Percentiles rank a stretch among this genome's conserved stretches.
These are phyloP conservation scores for Phaonia tiefii DNA, from an alignment of 2,888 invertebrate species.

Conservation along the genomic window DNA sequence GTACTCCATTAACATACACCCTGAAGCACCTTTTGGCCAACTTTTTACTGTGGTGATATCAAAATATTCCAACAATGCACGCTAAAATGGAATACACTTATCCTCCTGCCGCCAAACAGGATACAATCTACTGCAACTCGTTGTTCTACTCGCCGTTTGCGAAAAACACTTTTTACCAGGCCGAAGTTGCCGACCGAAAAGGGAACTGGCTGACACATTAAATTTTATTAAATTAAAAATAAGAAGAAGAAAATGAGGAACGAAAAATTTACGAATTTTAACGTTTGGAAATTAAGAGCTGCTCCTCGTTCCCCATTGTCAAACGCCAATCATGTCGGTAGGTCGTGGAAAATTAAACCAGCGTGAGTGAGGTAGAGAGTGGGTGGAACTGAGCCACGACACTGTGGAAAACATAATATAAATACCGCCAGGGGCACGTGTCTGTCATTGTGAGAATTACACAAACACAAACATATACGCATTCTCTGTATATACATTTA, in stretches of 20 bases:
- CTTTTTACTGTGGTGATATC: constrained; percentile 25
- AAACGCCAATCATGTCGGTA: constrained; percentile 25
- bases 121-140: not conserved
- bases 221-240: constrained; percentile 51
- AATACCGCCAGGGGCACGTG: too few relatives aligned
- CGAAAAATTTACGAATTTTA: constrained; percentile 29
- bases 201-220: constrained; percentile 42
- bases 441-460: too few relatives aligned
- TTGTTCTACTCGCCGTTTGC: not conserved
- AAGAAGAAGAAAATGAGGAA: constrained; percentile 11
- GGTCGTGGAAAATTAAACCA: constrained; percentile 18
- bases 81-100: constrained; percentile 50
- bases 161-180: not conserved
- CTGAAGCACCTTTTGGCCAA: constrained; percentile 5
- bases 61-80: constrained; percentile 49
- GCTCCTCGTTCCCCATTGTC: not conserved
- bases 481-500: too few relatives aligned
- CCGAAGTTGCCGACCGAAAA: not conserved
- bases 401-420: too few relatives aligned
- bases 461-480: too few relatives aligned
- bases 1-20: constrained; percentile 30
- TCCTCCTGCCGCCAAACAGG: not conserved
- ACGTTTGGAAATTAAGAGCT: not conserved
- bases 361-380: too few relatives aligned
- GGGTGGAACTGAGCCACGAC: too few relatives aligned